Evolutionary conservation across 1,140 invertebrate species (phyloP), one percentile per base, ranked within the genome.

Genomic region (Drosophila eugracilis): DNA sequence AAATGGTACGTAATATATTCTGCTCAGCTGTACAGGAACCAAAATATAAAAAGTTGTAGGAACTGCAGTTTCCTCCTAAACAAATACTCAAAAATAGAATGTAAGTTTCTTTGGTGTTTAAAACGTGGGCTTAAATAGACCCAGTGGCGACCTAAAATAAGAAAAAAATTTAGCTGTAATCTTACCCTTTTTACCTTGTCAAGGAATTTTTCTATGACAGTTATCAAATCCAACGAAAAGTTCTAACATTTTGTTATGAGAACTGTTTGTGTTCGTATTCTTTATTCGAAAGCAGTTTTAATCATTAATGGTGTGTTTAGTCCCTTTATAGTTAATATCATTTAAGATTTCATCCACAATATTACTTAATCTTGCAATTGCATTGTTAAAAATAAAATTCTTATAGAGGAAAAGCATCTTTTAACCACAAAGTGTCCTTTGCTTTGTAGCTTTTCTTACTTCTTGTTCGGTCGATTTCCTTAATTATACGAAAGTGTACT

Each of bases 251-350:
- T 45, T 45, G 42, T 50, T 63, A 47, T 54, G 32, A 65, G 19
- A 71, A 57, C 62, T 34, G n/a, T 52, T 59, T 76, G 65, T 63
- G 48, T 58, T 69, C 70, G 67, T 45, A 66, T 81, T 7, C 30
- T 85, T 86, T 86, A 83, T 86, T 88, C 60, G 76, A 83, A 85
- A 88, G 75, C 78, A 57, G 69, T 59, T 63, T 75, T 47, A 71
- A 72, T 80, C 52, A 52, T 58, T 60, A 53, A 76, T 74, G 53
- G 69, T 69, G 15, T 53, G 17, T 47, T 66, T 83, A 81, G 83
- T 78, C 66, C 63, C 52, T 69, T 75, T 81, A 81, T 71, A 88
- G 55, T 67, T 71, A 86, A 77, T 86, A 83, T 79, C 59, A 65
- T 63, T 66, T 57, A 80, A 73, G 59, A 77, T 67, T 66, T 36